phyloP scores from a whole-genome alignment of 2,888 invertebrate species.

The Ichneumoninae sp. region DNA sequence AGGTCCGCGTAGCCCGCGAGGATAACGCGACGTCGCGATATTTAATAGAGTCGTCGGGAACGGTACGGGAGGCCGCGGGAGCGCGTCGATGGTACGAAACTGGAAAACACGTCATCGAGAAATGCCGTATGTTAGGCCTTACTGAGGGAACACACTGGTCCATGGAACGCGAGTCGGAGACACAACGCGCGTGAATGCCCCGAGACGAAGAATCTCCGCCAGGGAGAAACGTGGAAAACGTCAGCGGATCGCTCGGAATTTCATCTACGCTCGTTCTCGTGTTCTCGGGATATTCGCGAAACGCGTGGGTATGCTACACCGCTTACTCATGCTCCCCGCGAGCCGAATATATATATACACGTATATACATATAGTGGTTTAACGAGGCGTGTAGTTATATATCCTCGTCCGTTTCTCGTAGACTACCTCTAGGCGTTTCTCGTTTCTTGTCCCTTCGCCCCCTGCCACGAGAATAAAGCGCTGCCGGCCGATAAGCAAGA shows the following conservation, averaged over 20 bases:
- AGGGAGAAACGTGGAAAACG: conserved; percentile 56
- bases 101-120: conserved; percentile 57
- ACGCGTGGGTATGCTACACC: conserved; percentile 63
- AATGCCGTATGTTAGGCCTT: conserved; percentile 55
- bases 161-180: conserved; percentile 7
- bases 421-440: conserved; percentile 27
- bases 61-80: background rate
- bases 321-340: conserved; percentile 61
- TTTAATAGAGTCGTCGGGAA: background rate
- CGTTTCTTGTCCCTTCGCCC: conserved; percentile 18
- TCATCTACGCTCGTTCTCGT: conserved; percentile 52
- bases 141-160: conserved; percentile 34
- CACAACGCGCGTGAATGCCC: background rate
- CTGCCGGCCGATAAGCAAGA: conserved; percentile 45
- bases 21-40: background rate
- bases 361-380: conserved; percentile 1
- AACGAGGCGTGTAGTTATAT: conserved; percentile 8
- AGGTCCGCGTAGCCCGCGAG: background rate
- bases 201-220: conserved; percentile 14
- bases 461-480: background rate
- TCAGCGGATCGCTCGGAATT: conserved; percentile 59
- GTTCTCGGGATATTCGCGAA: conserved; percentile 60
- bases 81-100: background rate
- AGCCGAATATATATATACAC: conserved; percentile 21
- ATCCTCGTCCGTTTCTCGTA: conserved; percentile 41